Base-by-base conservation (phyloP, 1,140 invertebrate genomes). In the Hylaeus volcanicus region DNA sequence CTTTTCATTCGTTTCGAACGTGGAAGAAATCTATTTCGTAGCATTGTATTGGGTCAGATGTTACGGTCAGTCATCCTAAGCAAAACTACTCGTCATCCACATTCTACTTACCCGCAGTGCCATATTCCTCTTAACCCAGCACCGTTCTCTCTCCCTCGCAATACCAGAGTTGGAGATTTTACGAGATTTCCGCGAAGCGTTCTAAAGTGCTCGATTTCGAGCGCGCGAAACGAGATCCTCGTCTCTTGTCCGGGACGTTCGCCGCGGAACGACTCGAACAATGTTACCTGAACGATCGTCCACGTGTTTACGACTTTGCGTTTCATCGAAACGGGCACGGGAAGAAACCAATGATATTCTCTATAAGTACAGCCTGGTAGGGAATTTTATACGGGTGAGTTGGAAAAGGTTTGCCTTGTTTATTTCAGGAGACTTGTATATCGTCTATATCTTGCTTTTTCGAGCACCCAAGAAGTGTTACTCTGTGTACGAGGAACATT, bases 171-270 rank as follows among this genome's bases (percentile, higher is more conserved):
- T 5, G 5, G 26, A 53, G 60, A 43, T 74, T 79, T 79, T 79
- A 66, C 71, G 61, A 74, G 70, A 79, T 79, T 79, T 79, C 71
- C 70, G 53, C 61, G 70, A 79, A 79, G 1, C 60, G 26, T 53
- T 65, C 43, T 43, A 74, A 66, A 74, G 61, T 51, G 55, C 6
- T 53, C 8, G 55, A 53, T 45, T 39, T 14, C n/a, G 51, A 43
- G 56, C 4, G 56, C 68, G 76, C 60, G 43, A 41, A 72, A 83
- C 60, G 43, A 41, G 72, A 83, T 51, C 41, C 53, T 1, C 26
- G 15, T 48, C 39, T 63, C 55, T 75, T 61, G 65, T 70, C n/a
- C 8, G 9, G 39, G 41, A 45, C 45, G 73, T 48, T 75, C 51
- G 26, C 61, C 48, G 5, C 14, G 12, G 41, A 14, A 37, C 45